Conservation (phyloP, 2,888 invertebrate genomes). For the Synergus itoensis region DNA sequence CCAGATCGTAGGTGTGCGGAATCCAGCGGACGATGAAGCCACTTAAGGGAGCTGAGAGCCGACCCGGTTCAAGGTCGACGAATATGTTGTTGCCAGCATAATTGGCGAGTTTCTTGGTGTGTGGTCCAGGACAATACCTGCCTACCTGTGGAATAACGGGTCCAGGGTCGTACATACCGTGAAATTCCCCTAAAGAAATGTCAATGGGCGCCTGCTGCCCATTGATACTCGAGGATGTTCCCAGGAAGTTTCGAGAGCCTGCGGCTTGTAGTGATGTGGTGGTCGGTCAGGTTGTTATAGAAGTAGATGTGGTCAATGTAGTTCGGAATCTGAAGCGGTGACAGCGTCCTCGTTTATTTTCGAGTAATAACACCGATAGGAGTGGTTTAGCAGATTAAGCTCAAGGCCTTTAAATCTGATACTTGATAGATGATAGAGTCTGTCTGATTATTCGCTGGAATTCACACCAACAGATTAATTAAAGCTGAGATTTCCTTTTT, state of each 20-base stretch:
- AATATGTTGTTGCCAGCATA: slow-evolving; percentile 17
- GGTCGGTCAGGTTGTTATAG: neutral
- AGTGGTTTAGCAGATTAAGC: slow-evolving; percentile 24
- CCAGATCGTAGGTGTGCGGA: slow-evolving; percentile 48
- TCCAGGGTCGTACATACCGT: slow-evolving; percentile 35
- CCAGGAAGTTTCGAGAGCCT: slow-evolving; percentile 13
- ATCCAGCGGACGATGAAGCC: slow-evolving; percentile 41
- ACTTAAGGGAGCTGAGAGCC: neutral
- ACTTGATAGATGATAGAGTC: slow-evolving; percentile 1
- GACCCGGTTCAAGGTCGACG: slow-evolving; percentile 29
- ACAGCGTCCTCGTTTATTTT: slow-evolving; percentile 28
- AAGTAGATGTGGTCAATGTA: slow-evolving; percentile 13
- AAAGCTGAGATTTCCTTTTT: neutral
- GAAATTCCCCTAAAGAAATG: slow-evolving; percentile 36
- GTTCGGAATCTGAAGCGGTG: neutral
- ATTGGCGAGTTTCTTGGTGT: slow-evolving; percentile 36
- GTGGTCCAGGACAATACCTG: slow-evolving; percentile 39
- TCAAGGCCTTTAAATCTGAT: slow-evolving; percentile 34
- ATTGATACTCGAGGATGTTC: slow-evolving; percentile 25
- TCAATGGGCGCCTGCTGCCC: slow-evolving; percentile 36
- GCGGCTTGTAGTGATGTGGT: slow-evolving; percentile 6
- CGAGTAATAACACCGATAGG: slow-evolving; percentile 3
- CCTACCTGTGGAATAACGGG: slow-evolving; percentile 35
- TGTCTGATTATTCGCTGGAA: slow-evolving; percentile 23
- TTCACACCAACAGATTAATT: slow-evolving; percentile 12